These are phyloP conservation scores for Zonitis immaculata DNA, from an alignment of 2,888 invertebrate genomes.

Conservation along the genomic window DNA sequence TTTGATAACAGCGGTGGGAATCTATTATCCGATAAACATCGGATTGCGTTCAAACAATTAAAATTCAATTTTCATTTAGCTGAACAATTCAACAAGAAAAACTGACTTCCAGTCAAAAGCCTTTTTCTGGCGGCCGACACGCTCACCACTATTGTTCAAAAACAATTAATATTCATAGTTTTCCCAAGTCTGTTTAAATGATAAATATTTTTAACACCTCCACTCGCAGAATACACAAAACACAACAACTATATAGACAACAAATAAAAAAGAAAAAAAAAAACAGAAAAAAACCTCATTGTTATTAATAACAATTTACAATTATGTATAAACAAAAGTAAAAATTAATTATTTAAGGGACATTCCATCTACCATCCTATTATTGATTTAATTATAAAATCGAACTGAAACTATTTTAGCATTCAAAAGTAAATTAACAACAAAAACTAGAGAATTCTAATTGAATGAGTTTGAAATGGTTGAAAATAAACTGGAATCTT, in stretches of 20 bases:
- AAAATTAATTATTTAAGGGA: too few species aligned
- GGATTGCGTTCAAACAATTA: conserved; percentile 17
- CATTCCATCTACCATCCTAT: neutral
- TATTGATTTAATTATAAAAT: neutral
- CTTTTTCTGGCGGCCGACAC: neutral
- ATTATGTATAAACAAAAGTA: neutral
- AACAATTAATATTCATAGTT: conserved; percentile 5
- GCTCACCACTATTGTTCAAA: conserved; percentile 1
- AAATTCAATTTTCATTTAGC: conserved; percentile 16
- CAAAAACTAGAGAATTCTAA: conserved; percentile 2
- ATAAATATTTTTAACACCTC: neutral
- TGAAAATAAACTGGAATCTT: neutral
- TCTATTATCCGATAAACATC: conserved; percentile 16
- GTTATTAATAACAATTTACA: too few species aligned
- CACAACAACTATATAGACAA: neutral
- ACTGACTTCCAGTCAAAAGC: conserved; percentile 13
- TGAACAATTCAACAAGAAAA: conserved; percentile 14
- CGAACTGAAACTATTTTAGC: neutral
- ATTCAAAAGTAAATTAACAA: neutral
- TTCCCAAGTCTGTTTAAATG: neutral
- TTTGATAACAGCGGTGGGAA: conserved; percentile 4
- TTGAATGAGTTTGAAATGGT: neutral
- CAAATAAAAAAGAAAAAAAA: neutral
- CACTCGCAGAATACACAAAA: neutral
- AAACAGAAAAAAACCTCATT: too few species aligned